Conservation (phyloP, 35 echinoderm and acorn worm genomes). For the Holothuria glaberrima region DNA sequence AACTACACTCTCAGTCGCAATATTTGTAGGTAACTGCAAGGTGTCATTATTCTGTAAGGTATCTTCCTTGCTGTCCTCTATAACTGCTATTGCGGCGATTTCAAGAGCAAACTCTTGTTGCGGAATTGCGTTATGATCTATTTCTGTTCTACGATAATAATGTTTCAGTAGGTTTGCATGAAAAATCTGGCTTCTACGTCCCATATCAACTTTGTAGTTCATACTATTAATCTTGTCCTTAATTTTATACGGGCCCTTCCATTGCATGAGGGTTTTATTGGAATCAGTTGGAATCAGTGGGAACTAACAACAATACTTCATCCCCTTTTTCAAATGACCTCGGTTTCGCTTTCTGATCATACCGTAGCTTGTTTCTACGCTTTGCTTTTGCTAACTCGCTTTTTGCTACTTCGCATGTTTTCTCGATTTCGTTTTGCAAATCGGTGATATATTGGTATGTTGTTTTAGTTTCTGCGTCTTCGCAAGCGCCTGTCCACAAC, state of each 20-base stretch:
- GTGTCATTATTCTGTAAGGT: constrained; percentile 13
- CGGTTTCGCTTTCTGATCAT: neutral
- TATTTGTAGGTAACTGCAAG: constrained; percentile 28
- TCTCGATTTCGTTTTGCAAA: constrained; percentile 20
- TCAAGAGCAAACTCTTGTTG: neutral
- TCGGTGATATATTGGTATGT: constrained; percentile 66
- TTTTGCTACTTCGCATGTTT: constrained; percentile 43
- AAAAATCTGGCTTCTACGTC: constrained; percentile 21
- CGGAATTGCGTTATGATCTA: neutral
- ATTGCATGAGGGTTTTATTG: constrained; percentile 60
- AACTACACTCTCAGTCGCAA: neutral
- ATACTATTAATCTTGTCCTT: constrained; percentile 21
- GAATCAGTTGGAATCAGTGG: constrained; percentile 46
- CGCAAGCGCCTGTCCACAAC: constrained; percentile 62
- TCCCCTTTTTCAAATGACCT: constrained; percentile 39
- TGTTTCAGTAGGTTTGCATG: constrained; percentile 58
- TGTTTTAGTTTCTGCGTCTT: constrained; percentile 42
- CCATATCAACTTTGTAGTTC: constrained; percentile 33
- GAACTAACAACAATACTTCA: constrained; percentile 54
- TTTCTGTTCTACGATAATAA: constrained; percentile 13
- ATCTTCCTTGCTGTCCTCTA: neutral
- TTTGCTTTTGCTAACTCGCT: constrained; percentile 22
- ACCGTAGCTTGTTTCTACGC: constrained; percentile 10
- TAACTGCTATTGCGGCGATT: neutral
- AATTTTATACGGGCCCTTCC: constrained; percentile 57